phyloP scores from a whole-genome alignment of 1,140 invertebrate genomes.

The Drusus annulatus region DNA sequence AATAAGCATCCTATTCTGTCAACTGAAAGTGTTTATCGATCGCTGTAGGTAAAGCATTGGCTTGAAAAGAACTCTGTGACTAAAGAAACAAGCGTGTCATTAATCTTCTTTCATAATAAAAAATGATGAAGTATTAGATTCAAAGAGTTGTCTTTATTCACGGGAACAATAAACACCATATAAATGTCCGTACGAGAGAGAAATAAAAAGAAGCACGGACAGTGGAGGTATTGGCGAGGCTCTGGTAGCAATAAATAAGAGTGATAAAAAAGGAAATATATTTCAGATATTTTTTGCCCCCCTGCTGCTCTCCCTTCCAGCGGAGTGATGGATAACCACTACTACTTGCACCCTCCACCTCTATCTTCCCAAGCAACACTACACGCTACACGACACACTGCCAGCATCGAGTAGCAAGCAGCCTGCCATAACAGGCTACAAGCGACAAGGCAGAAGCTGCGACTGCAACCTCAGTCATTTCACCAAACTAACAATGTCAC shows the following conservation, averaged over 20 bases:
- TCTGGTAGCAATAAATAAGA: conserved; percentile 49
- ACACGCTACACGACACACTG: too few species aligned
- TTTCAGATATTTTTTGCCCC: conserved; percentile 37
- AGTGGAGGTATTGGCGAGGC: conserved; percentile 39
- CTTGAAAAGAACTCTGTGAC: background rate
- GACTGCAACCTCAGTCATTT: background rate
- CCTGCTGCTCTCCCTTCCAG: conserved; percentile 48
- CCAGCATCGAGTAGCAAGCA: background rate
- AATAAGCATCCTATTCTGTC: too few species aligned
- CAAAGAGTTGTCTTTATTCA: conserved; percentile 43
- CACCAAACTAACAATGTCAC: background rate
- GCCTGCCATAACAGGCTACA: background rate
- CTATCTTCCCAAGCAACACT: too few species aligned
- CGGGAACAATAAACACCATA: conserved; percentile 43
- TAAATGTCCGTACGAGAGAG: conserved; percentile 35
- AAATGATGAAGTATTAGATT: conserved; percentile 42
- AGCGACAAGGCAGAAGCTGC: background rate
- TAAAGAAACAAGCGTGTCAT: conserved; percentile 18
- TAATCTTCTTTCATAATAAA: conserved; percentile 20
- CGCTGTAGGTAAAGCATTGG: background rate
- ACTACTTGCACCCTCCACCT: too few species aligned
- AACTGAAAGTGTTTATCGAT: background rate
- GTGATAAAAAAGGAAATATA: conserved; percentile 52
- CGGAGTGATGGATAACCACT: conserved; percentile 52
- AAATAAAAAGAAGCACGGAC: conserved; percentile 32